Base-by-base conservation (phyloP, 2,888 invertebrate species). In the Lepidocyrtoides sp. region DNA sequence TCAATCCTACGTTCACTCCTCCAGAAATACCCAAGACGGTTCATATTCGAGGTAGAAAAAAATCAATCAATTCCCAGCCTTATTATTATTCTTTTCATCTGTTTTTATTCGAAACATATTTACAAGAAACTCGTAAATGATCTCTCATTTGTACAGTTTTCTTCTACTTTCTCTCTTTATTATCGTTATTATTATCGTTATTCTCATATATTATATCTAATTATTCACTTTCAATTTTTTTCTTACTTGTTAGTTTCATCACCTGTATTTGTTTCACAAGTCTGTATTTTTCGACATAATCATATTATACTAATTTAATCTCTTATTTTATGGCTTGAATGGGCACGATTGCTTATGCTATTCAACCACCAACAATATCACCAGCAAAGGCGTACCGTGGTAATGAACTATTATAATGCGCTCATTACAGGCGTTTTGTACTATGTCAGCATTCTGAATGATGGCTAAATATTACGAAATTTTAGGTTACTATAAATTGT, bases 21-120 rank as follows among this genome's bases (percentile, higher is more conserved):
- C 98, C 98, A 97, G 98, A 98, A 97, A 98, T 98, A 97, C 98
- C 98, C 97, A 98, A 98, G 97, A 98, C 98, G 97, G 98, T 98
- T 97, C 98, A 98, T 97, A 97, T 98, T 96, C 97, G 98, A 98
- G 98, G 98, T 98, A 96, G 93, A 91, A 12, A 83, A 90, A 72
- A 85, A 60, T 77, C 51, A 89, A 82, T 89, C 81, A 89, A 89
- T 72, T 89, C 81, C 82, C 82, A 89, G 44, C 82, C 57, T 69
- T 63, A 60, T 7, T 36, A 36, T 36, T 36, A 36, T 89, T 82
- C 44, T 79, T 81, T 85, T 63, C 54, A 51, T 69, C 48, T 48
- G 48, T 85, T 29, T 85, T 63, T 66, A 72, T 51, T 51, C 41
- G 72, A 81, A 75, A 57, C 81, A 75, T 72, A 41, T 32, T 75